Evolutionary conservation across 2,797 vertebrate species (phyloP).

Genomic region (Danio jaintianensis): DNA sequence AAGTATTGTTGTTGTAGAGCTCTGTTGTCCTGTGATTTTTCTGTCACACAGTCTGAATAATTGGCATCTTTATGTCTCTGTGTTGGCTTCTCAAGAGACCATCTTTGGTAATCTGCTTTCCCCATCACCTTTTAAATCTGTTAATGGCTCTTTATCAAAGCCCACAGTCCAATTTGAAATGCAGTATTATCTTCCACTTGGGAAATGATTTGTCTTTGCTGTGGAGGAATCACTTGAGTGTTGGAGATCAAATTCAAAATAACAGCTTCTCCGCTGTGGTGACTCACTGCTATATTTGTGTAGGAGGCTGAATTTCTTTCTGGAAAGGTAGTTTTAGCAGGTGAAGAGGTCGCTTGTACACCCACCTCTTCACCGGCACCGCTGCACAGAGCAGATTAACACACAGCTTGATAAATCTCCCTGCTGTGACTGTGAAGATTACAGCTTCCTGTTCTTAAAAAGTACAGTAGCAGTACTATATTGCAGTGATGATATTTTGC

Average conservation of each 20-base stretch:
- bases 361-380: neutral
- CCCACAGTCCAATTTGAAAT: conserved; percentile 16
- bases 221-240: neutral
- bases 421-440: neutral
- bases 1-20: conserved; percentile 4
- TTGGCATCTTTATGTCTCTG: conserved; percentile 28
- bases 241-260: neutral
- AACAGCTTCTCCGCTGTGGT: neutral
- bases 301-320: neutral
- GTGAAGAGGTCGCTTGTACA: neutral
- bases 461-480: neutral
- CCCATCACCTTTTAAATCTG: conserved; percentile 11
- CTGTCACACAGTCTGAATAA: conserved; percentile 13
- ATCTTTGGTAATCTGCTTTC: conserved; percentile 24
- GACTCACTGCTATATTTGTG: neutral
- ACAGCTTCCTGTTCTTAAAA: conserved; percentile 10
- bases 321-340: neutral
- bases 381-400: conserved; percentile 32
- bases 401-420: conserved; percentile 27
- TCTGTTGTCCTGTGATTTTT: neutral
- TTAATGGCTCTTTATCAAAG: conserved; percentile 38
- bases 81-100: conserved; percentile 15
- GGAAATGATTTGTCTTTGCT: conserved; percentile 4
- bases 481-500: neutral
- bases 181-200: neutral